A percentile compares a stretch with the other conserved stretches of the same genome.
Conservation (phyloP, 2,888 invertebrate genomes). For the Xestia ashworthii region DNA sequence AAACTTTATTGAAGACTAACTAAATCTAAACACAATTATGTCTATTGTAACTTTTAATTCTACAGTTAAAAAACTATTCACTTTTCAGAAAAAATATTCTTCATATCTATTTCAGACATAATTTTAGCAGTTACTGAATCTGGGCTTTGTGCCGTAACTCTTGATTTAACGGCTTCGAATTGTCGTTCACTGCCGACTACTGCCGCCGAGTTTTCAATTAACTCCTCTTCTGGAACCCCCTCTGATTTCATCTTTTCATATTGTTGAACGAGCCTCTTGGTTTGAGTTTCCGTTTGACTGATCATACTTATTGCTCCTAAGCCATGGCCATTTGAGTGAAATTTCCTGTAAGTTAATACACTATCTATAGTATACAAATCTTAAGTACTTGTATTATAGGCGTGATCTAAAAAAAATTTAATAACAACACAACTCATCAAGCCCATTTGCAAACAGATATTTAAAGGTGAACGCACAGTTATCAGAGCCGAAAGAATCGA, state of each 20-base stretch:
- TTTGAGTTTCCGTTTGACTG: conserved; percentile 88
- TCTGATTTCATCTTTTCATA: conserved; percentile 91
- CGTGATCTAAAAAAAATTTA: not conserved
- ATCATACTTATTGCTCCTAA: conserved; percentile 90
- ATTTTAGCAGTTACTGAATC: conserved; percentile 80
- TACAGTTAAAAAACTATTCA: conserved; percentile 27
- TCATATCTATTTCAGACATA: conserved; percentile 76
- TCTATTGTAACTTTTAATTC: not conserved
- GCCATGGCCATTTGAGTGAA: conserved; percentile 91
- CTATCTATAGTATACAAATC: too few species aligned
- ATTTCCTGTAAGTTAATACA: conserved; percentile 89
- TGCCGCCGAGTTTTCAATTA: conserved; percentile 81
- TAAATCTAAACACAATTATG: conserved; percentile 34
- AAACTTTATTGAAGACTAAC: conserved; percentile 42
- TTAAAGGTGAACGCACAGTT: not conserved
- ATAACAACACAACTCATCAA: not conserved
- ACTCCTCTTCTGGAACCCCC: conserved; percentile 89
- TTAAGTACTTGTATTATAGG: not conserved
- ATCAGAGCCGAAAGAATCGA: too few species aligned
- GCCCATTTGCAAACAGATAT: not conserved
- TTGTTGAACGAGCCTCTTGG: conserved; percentile 91
- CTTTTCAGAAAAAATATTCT: conserved; percentile 81
- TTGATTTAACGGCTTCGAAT: conserved; percentile 68
- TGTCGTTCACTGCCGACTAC: conserved; percentile 76
- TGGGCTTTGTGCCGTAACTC: conserved; percentile 69